A percentile compares a stretch with the other conserved stretches of the same genome.
Evolutionary conservation across 2,797 vertebrate genomes (phyloP).

Genomic region (Hyperoplus lanceolatus): DNA sequence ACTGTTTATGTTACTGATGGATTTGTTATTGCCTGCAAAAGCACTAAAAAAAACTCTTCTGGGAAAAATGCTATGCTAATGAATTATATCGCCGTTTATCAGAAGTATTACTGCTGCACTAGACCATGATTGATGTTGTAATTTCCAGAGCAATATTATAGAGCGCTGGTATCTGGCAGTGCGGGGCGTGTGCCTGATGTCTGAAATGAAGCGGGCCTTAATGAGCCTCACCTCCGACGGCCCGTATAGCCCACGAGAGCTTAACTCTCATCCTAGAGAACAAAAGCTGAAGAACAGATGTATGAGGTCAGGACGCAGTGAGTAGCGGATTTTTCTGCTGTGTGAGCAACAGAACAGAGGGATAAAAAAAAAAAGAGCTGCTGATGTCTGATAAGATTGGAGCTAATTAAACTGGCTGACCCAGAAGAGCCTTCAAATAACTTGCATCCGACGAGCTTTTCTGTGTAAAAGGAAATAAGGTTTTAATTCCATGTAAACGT

Average conservation of each 20-base stretch:
- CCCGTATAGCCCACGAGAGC: conserved; percentile 54
- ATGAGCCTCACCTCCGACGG: conserved; percentile 67
- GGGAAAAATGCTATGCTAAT: conserved; percentile 15
- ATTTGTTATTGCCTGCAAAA: conserved; percentile 28
- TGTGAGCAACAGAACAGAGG: conserved; percentile 67
- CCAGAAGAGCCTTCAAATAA: conserved; percentile 64
- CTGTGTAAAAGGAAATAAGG: conserved; percentile 48
- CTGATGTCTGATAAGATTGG: conserved; percentile 77
- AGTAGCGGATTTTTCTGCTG: conserved; percentile 77
- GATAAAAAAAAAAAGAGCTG: conserved; percentile 45
- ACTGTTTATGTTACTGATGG: neutral
- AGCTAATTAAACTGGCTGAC: conserved; percentile 71
- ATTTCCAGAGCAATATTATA: conserved; percentile 18
- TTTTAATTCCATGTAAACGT: neutral
- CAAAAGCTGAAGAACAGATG: conserved; percentile 72
- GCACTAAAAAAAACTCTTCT: neutral
- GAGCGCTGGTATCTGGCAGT: conserved; percentile 4
- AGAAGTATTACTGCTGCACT: conserved; percentile 2
- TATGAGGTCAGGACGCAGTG: conserved; percentile 68
- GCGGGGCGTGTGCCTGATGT: conserved; percentile 34
- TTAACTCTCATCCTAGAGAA: conserved; percentile 61
- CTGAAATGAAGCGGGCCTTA: conserved; percentile 61
- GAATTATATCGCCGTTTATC: conserved; percentile 11
- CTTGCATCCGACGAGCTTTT: conserved; percentile 51
- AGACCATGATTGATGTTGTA: conserved; percentile 12